Evolutionary conservation across 2,113 vertebrate genomes (phyloP).

Genomic region (Protomyctophum bolini): DNA sequence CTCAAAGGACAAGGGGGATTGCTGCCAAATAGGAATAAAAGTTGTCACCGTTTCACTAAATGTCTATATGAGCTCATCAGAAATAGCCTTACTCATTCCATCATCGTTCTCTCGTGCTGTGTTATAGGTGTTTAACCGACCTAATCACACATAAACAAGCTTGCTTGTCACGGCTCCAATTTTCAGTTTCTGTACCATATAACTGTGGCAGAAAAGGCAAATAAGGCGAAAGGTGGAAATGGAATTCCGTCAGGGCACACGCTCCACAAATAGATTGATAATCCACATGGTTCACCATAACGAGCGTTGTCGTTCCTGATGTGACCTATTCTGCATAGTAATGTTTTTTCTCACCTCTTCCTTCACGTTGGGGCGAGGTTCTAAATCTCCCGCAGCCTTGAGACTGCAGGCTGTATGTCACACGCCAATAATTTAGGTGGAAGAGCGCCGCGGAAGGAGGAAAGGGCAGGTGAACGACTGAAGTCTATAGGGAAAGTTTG

Average conservation of each 20-base stretch:
- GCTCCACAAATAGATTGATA: slow-evolving; percentile 80
- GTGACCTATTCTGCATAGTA: slow-evolving; percentile 80
- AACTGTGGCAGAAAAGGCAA: slow-evolving; percentile 69
- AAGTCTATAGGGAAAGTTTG: slow-evolving; percentile 57
- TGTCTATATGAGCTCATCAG: slow-evolving; percentile 46
- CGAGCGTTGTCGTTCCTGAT: slow-evolving; percentile 68
- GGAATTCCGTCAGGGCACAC: slow-evolving; percentile 72
- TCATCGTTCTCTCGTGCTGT: neutral
- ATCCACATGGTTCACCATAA: slow-evolving; percentile 69
- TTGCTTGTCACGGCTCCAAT: slow-evolving; percentile 62
- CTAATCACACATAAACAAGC: slow-evolving; percentile 47
- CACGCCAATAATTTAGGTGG: slow-evolving; percentile 73
- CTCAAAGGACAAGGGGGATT: slow-evolving; percentile 17
- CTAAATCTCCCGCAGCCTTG: slow-evolving; percentile 79
- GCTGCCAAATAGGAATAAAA: slow-evolving; percentile 18
- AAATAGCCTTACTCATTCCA: slow-evolving; percentile 40
- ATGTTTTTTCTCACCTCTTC: slow-evolving; percentile 79
- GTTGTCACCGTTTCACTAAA: slow-evolving; percentile 23
- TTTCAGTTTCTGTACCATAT: slow-evolving; percentile 70
- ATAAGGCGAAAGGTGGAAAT: slow-evolving; percentile 75
- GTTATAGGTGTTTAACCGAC: slow-evolving; percentile 28
- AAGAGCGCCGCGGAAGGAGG: slow-evolving; percentile 55
- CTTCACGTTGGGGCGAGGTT: slow-evolving; percentile 77
- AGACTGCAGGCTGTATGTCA: slow-evolving; percentile 72
- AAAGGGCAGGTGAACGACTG: slow-evolving; percentile 66